Evolutionary conservation across 2,113 vertebrate genomes (phyloP).

Genomic region (Phrynocephalus versicolor): DNA sequence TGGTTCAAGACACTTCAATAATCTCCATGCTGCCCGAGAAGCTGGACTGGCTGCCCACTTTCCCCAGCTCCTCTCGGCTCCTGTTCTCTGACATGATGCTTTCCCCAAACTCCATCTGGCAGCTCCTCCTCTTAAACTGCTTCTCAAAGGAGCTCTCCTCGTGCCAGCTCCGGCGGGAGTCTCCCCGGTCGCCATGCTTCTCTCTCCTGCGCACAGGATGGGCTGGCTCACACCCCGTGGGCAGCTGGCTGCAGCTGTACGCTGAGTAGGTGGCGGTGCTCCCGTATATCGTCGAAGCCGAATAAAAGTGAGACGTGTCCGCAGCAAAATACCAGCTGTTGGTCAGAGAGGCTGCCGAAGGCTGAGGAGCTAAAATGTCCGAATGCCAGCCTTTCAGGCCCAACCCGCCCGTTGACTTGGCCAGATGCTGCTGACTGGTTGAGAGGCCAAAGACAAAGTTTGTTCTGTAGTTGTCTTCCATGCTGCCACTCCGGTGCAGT

Average conservation of each 20-base stretch:
- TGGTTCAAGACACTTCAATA: constrained; percentile 91
- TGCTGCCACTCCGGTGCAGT: constrained; percentile 87
- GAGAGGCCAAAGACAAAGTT: constrained; percentile 86
- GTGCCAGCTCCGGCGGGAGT: constrained; percentile 93
- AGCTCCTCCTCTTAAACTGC: constrained; percentile 93
- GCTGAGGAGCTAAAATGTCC: constrained; percentile 85
- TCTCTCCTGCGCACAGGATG: constrained; percentile 81
- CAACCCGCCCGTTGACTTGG: constrained; percentile 71
- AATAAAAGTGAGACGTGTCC: constrained; percentile 85
- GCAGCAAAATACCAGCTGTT: constrained; percentile 89
- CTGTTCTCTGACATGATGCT: constrained; percentile 80
- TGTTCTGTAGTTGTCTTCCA: constrained; percentile 81
- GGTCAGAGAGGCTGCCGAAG: constrained; percentile 76
- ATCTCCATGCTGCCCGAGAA: constrained; percentile 97
- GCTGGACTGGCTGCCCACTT: constrained; percentile 85
- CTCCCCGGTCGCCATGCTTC: constrained; percentile 77
- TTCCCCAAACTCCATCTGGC: constrained; percentile 96
- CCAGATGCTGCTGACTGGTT: constrained; percentile 87
- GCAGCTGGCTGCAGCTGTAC: constrained; percentile 82
- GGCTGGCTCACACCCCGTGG: constrained; percentile 77
- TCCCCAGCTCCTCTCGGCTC: constrained; percentile 86
- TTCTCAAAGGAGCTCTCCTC: constrained; percentile 97
- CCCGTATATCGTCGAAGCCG: constrained; percentile 82
- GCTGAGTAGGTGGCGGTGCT: constrained; percentile 65
- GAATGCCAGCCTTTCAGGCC: constrained; percentile 95